phyloP scores from a whole-genome alignment of 1,140 invertebrate species.

The Bactericera cockerelli region DNA sequence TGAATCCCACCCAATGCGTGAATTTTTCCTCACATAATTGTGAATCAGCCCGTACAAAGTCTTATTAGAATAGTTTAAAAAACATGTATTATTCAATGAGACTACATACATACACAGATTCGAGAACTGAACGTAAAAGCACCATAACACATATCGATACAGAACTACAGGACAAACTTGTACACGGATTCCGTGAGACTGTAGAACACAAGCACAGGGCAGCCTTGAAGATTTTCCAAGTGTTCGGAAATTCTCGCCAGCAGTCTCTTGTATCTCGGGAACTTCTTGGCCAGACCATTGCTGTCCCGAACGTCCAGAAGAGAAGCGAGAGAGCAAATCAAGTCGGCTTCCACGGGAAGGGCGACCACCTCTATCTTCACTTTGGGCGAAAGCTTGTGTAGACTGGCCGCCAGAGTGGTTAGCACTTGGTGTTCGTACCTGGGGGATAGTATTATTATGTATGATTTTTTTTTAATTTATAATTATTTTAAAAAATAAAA shows the following conservation, averaged over 20 bases:
- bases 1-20: too few relatives aligned
- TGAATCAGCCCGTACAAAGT: too few relatives aligned
- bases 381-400: conserved; percentile 31
- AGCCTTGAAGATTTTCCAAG: background rate
- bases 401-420: conserved; percentile 26
- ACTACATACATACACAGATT: too few relatives aligned
- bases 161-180: conserved; percentile 1
- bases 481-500: too few relatives aligned
- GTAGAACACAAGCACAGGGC: background rate
- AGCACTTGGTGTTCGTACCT: conserved; percentile 26
- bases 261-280: background rate
- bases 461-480: too few relatives aligned
- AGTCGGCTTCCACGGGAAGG: conserved; percentile 28
- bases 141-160: too few relatives aligned
- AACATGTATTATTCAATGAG: too few relatives aligned
- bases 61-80: too few relatives aligned
- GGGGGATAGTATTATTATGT: conserved; percentile 17
- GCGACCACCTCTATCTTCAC: conserved; percentile 31
- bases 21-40: too few relatives aligned
- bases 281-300: background rate
- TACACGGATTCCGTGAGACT: background rate
- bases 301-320: conserved; percentile 26
- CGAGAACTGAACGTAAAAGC: too few relatives aligned
- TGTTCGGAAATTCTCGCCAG: background rate
- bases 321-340: conserved; percentile 30